phyloP scores from a whole-genome alignment of 2,113 vertebrate genomes.

The Pipra filicauda region DNA sequence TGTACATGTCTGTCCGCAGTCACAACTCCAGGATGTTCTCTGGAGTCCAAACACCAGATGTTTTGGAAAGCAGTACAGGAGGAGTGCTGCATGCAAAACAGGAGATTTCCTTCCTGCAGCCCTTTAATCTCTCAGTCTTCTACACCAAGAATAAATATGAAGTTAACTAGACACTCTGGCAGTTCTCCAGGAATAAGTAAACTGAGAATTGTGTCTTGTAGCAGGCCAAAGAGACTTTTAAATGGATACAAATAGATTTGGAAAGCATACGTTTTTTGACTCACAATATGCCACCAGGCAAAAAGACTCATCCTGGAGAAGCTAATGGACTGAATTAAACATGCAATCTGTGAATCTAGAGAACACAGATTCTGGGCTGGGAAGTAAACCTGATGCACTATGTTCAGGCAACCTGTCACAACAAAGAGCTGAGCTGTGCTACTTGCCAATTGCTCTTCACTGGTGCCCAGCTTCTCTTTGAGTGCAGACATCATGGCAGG shows the following conservation, averaged over 20 bases:
- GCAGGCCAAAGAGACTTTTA: conserved; percentile 43
- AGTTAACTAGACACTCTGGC: conserved; percentile 44
- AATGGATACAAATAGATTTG: conserved; percentile 39
- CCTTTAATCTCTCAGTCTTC: conserved; percentile 31
- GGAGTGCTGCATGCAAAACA: background rate
- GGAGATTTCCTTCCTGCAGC: conserved; percentile 3
- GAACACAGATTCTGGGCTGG: background rate
- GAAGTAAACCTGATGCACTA: background rate
- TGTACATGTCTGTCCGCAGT: background rate
- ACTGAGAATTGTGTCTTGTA: conserved; percentile 13
- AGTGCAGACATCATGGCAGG: conserved; percentile 93
- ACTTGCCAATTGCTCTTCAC: conserved; percentile 85
- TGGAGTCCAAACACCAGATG: conserved; percentile 22
- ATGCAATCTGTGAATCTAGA: background rate
- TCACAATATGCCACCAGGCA: conserved; percentile 40
- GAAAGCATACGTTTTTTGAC: conserved; percentile 29
- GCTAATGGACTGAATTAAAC: conserved; percentile 43
- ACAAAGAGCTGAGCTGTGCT: background rate
- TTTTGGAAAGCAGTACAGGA: background rate
- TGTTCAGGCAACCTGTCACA: conserved; percentile 19
- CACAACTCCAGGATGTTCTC: background rate
- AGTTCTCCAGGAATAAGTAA: conserved; percentile 32
- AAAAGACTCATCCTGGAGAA: conserved; percentile 32
- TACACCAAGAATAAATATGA: conserved; percentile 31
- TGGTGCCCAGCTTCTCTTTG: conserved; percentile 88